These are phyloP conservation scores for Pseudois nayaur DNA, from an alignment of 2,113 vertebrate genomes.

Conservation along the genomic window DNA sequence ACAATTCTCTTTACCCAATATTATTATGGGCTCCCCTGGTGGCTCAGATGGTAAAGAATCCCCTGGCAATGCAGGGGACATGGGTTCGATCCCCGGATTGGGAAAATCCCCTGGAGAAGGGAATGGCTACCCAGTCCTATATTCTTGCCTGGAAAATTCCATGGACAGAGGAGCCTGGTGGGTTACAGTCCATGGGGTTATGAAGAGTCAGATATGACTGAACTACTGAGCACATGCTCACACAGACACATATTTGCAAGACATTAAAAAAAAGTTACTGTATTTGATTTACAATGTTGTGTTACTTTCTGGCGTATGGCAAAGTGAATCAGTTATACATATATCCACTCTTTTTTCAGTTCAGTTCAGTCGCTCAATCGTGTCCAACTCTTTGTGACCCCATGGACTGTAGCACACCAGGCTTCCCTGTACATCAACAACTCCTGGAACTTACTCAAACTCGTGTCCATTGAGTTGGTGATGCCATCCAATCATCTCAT, in stretches of 20 bases:
- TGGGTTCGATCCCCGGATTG: rapidly evolving
- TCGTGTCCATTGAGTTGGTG: not conserved
- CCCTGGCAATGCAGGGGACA: not conserved
- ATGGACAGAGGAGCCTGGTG: not conserved
- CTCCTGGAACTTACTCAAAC: not conserved
- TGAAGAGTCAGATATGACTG: not conserved
- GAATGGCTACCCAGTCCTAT: not conserved
- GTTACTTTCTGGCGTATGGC: not conserved
- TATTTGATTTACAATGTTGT: not conserved
- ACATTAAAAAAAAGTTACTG: not conserved
- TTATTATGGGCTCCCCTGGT: not conserved
- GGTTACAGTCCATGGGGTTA: not conserved
- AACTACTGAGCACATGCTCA: not conserved
- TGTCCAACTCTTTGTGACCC: not conserved
- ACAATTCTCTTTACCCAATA: not conserved
- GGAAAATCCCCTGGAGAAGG: not conserved
- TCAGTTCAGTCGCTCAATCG: rapidly evolving
- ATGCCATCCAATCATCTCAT: not conserved
- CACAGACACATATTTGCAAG: not conserved
- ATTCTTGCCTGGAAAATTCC: not conserved
- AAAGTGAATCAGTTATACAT: not conserved
- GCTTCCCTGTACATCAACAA: not conserved
- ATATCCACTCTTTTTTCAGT: not conserved
- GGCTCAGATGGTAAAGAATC: not conserved
- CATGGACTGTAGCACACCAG: not conserved